Conservation (phyloP, 2,888 invertebrate genomes). For the Philereme transversata region DNA sequence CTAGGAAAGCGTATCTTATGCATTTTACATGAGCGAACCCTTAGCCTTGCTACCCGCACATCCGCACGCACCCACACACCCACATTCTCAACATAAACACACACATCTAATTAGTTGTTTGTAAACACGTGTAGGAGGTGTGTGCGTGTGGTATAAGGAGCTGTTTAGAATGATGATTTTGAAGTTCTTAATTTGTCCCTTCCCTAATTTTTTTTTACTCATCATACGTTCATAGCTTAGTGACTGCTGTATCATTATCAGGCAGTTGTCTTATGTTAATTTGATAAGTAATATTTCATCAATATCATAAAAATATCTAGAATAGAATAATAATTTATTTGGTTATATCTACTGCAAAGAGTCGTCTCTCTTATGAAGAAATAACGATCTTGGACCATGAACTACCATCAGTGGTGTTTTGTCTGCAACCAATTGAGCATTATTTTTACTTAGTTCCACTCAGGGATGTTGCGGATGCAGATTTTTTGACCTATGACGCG, state of each 20-base stretch:
- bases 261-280: too few relatives aligned
- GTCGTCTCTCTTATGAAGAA: too few relatives aligned
- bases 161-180: slow-evolving; percentile 38
- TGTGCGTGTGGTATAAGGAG: slow-evolving; percentile 48
- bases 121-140: slow-evolving; percentile 64
- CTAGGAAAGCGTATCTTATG: slow-evolving; percentile 83
- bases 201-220: background rate
- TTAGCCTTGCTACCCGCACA: slow-evolving; percentile 46
- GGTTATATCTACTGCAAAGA: too few relatives aligned
- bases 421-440: too few relatives aligned
- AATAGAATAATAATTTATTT: too few relatives aligned
- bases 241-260: background rate
- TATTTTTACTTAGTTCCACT: too few relatives aligned
- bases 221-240: background rate
- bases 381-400: too few relatives aligned
- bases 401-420: too few relatives aligned
- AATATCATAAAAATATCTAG: too few relatives aligned
- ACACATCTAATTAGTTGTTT: slow-evolving; percentile 75
- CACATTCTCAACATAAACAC: slow-evolving; percentile 52
- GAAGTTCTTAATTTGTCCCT: background rate
- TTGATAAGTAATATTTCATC: too few relatives aligned
- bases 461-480: too few relatives aligned
- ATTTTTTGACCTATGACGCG: too few relatives aligned
- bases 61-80: slow-evolving; percentile 44
- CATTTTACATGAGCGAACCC: slow-evolving; percentile 85